Base-by-base conservation (phyloP, 2,888 invertebrate species). In the Euproctis similis region DNA sequence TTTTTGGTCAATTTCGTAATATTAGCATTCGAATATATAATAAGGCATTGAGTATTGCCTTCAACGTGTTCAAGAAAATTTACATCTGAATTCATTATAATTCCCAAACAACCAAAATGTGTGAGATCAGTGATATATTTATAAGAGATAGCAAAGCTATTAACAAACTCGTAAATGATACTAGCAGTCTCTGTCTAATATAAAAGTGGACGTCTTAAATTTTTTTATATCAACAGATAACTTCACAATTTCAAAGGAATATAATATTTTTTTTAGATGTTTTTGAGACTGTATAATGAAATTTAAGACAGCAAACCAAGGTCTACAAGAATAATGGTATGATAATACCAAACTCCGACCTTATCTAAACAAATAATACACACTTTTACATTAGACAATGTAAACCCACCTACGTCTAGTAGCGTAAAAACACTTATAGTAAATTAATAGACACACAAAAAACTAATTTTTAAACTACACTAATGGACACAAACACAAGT, bases 121-220 rank as follows among this genome's bases (percentile, higher is more conserved):
- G 61, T 72, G 81, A 81, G 81, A 81, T 81, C 80, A 78, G 68
- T 52, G 46, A 57, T 68, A n/a, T n/a, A n/a, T n/a, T n/a, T 53
- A 64, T 58, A 59, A 27, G 22, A 30, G 37, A 25, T 25, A 25
- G 16, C 37, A 18, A 46, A 49, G 46, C 53, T 43, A 46, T 42
- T 33, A 36, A 39, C 34, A 35, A 39, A 27, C n/a, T n/a, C n/a
- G n/a, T n/a, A n/a, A n/a, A n/a, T n/a, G n/a, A n/a, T n/a, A n/a
- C n/a, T n/a, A n/a, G n/a, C n/a, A n/a, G n/a, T n/a, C n/a, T n/a
- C n/a, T n/a, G 39, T 39, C 35, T 46, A 44, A 46, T 46, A 5
- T 46, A n/a, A n/a, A n/a, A n/a, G n/a, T n/a, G n/a, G n/a, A n/a
- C n/a, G n/a, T n/a, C n/a, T n/a, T n/a, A 14, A 14, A 14, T 14